Evolutionary conservation across 2,888 invertebrate species (phyloP).

Genomic region (Iphiclides podalirius): DNA sequence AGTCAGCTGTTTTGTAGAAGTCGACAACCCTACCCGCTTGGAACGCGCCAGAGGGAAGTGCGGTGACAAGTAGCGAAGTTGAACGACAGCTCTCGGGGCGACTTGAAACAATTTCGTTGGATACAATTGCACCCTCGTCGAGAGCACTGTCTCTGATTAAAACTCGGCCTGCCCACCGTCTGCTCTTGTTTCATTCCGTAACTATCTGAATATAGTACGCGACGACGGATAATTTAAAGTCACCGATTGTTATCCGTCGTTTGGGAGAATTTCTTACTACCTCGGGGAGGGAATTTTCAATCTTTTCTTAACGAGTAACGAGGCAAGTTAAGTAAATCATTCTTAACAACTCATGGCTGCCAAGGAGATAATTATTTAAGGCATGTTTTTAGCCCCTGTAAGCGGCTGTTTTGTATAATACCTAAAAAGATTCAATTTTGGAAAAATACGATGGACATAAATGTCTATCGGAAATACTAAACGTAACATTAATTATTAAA

Average conservation of each 20-base stretch:
- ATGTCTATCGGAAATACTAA: too few species aligned
- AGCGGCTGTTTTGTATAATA: too few species aligned
- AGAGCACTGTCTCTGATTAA: conserved; percentile 61
- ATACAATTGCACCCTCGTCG: conserved; percentile 46
- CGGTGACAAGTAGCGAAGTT: conserved; percentile 30
- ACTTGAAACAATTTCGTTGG: conserved; percentile 58
- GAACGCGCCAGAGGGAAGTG: conserved; percentile 17
- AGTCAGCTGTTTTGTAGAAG: conserved; percentile 10
- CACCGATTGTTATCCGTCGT: conserved; percentile 13
- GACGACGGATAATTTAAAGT: conserved; percentile 15
- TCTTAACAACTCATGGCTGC: too few species aligned
- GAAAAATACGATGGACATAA: too few species aligned
- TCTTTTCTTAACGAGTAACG: conserved; percentile 1
- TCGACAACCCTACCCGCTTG: conserved; percentile 13
- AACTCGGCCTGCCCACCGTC: conserved; percentile 44
- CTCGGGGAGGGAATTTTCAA: conserved; percentile 8
- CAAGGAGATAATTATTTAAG: neutral
- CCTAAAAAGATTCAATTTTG: too few species aligned
- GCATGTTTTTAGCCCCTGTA: too few species aligned
- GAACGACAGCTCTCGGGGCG: conserved; percentile 39
- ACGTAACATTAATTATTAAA: too few species aligned
- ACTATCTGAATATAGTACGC: conserved; percentile 28
- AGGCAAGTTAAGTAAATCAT: too few species aligned
- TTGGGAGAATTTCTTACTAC: neutral
- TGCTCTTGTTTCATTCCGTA: conserved; percentile 46